Base-by-base conservation (phyloP, 92 coral and sea anemone genomes). In the Ricordea florida region DNA sequence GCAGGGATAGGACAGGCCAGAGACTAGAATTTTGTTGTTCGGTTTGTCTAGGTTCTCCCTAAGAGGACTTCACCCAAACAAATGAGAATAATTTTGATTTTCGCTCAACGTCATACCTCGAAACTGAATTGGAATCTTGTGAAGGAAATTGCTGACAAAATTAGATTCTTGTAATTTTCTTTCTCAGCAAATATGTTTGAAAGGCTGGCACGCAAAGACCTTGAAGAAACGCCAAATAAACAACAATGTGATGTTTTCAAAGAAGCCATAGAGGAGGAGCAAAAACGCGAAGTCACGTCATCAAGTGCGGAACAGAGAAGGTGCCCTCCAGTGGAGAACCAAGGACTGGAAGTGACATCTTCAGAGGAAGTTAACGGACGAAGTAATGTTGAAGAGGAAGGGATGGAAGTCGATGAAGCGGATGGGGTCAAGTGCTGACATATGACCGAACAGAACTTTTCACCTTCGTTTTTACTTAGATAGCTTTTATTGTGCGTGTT, bases 141-240 rank as follows among this genome's bases (percentile, higher is more conserved):
- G n/a, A n/a, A n/a, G n/a, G n/a, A n/a, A n/a, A n/a, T n/a, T n/a
- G n/a, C n/a, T n/a, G n/a, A n/a, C n/a, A n/a, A n/a, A n/a, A n/a
- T n/a, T n/a, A n/a, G n/a, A n/a, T 23, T 62, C 62, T 3, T 25
- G 15, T 37, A 14, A 8, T 0, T 57, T 55, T 14, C 23, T 36
- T 36, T 23, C 30, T 28, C 79, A 96, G 99, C 97, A 26, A 92
- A 96, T 51, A 92, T 96, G 97, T 96, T 96, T 59, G 99, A 96
- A 41, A 87, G 87, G 35, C 81, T 96, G 30, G 99, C 96, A 2
- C 76, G 81, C 8, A 57, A 76, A 63, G 79, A 81, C 10, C 74
- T 18, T 18, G 60, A 55, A 43, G 50, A 45, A 32, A 38, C 65
- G 2, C 66, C 61, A 8, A 74, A 61, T 8, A 17, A 47, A 11